Evolutionary conservation across 2,113 vertebrate genomes (phyloP).

Genomic region (Empidonax alnorum): DNA sequence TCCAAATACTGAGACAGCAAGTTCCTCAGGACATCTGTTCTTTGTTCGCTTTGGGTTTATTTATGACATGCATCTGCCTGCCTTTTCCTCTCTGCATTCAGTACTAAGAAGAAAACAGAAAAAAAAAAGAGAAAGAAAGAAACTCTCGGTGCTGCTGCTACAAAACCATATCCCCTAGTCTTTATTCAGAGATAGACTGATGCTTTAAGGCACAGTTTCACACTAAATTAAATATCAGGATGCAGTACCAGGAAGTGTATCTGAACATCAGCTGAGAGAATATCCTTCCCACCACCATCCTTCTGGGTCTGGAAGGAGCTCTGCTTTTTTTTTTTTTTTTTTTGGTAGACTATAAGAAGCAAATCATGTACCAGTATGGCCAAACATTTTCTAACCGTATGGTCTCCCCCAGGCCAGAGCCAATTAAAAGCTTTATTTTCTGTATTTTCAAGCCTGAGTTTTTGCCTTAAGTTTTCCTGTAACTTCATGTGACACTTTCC

Average conservation of each 20-base stretch:
- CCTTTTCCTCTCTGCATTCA: slow-evolving; percentile 50
- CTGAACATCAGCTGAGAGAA: neutral
- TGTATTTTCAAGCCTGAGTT: neutral
- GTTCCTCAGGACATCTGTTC: slow-evolving; percentile 57
- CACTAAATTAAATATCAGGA: neutral
- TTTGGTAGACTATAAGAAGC: neutral
- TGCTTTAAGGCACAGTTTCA: neutral
- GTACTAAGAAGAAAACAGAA: neutral
- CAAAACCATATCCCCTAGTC: neutral
- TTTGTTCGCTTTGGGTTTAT: slow-evolving; percentile 57
- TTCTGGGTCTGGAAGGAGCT: neutral
- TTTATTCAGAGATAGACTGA: slow-evolving; percentile 1
- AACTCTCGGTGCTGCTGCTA: neutral
- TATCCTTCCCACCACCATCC: neutral
- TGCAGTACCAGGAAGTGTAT: neutral
- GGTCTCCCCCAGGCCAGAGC: neutral
- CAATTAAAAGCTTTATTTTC: neutral
- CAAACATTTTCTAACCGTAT: neutral
- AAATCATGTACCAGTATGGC: neutral
- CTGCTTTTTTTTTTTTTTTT: neutral
- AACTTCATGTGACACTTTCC: neutral
- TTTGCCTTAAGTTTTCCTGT: neutral
- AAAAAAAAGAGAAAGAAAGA: neutral
- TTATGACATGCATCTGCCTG: slow-evolving; percentile 54
- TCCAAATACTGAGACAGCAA: slow-evolving; percentile 56